Evolutionary conservation across 2,888 invertebrate species (phyloP).

Genomic region (Mimas tiliae): DNA sequence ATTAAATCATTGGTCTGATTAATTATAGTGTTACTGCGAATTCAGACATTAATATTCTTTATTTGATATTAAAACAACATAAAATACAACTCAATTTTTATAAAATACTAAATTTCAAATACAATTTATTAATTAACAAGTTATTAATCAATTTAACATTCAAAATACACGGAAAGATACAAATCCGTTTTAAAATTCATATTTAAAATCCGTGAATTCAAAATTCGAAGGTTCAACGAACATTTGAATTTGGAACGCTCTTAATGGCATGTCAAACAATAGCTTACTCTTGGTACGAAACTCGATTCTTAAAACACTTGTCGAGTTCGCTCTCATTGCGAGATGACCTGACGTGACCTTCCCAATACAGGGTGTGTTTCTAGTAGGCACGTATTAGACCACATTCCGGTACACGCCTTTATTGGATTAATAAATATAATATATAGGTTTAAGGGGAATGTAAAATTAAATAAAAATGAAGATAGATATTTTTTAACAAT

Average conservation of each 20-base stretch:
- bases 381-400: neutral
- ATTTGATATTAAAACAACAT: neutral
- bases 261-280: slow-evolving; percentile 70
- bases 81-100: neutral
- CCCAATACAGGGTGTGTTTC: neutral
- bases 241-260: slow-evolving; percentile 53
- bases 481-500: neutral
- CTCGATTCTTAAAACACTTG: slow-evolving; percentile 71
- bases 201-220: slow-evolving; percentile 4
- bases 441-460: neutral
- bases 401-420: slow-evolving; percentile 11
- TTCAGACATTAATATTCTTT: neutral
- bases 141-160: neutral
- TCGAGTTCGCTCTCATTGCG: slow-evolving; percentile 51
- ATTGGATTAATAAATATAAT: slow-evolving; percentile 2
- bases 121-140: neutral
- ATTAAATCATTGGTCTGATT: neutral
- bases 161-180: neutral
- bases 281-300: slow-evolving; percentile 56
- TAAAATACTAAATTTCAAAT: neutral
- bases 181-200: neutral
- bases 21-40: neutral
- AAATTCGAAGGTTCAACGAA: slow-evolving; percentile 22
- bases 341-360: slow-evolving; percentile 37
- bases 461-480: neutral